Evolutionary conservation across 2,113 vertebrate species (phyloP).

Genomic region (Corythaixoides concolor): DNA sequence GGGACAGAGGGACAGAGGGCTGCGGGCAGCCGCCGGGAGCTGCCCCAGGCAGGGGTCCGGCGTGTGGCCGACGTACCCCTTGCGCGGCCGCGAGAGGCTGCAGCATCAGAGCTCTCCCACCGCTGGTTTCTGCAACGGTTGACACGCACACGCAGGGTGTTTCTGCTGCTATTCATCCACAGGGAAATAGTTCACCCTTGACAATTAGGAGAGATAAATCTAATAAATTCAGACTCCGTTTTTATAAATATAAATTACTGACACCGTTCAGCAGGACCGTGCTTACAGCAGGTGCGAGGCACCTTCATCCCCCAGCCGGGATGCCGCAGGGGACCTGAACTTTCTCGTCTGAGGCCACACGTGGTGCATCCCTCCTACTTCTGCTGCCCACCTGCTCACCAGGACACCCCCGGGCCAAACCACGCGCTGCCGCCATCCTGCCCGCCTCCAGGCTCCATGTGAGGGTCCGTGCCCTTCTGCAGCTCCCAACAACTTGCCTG

Average conservation of each 20-base stretch:
- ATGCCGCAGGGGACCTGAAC: background rate
- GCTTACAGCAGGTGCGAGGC: constrained; percentile 1
- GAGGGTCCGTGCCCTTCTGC: background rate
- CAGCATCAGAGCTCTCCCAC: accelerated
- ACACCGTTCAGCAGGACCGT: background rate
- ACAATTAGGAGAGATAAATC: constrained; percentile 43
- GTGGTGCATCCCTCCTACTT: background rate
- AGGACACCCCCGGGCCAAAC: background rate
- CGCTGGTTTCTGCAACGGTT: background rate
- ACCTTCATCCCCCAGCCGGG: background rate
- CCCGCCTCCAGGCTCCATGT: background rate
- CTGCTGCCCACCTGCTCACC: constrained; percentile 1
- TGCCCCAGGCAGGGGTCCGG: background rate
- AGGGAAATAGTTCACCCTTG: constrained; percentile 24
- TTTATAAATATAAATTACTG: background rate
- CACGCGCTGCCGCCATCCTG: accelerated
- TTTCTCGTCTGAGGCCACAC: background rate
- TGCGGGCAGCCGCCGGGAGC: background rate
- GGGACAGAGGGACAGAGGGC: background rate
- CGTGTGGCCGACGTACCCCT: accelerated
- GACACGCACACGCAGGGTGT: background rate
- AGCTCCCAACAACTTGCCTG: accelerated
- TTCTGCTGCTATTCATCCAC: background rate
- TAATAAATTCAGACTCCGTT: background rate
- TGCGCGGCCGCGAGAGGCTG: accelerated